Percentiles rank a stretch among this genome's conserved stretches.
phyloP scores from a whole-genome alignment of 2,113 vertebrate genomes.

The Cyanocitta stelleri region DNA sequence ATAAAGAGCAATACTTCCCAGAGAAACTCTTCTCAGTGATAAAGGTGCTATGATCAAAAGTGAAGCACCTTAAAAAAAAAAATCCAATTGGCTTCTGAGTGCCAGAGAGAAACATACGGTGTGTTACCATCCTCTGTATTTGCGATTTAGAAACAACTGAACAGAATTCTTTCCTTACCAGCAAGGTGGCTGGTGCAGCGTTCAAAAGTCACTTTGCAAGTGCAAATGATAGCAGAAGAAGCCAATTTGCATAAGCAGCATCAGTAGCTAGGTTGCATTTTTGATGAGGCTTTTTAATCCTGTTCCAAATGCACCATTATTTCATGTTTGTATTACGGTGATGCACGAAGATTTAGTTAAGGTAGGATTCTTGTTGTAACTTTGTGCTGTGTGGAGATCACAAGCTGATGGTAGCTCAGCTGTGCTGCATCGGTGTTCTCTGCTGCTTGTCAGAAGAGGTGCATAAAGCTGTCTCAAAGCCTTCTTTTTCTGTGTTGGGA shows the following conservation, averaged over 20 bases:
- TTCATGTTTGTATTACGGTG: neutral
- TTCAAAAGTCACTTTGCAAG: neutral
- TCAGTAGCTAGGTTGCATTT: neutral
- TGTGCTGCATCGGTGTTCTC: neutral
- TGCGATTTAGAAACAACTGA: neutral
- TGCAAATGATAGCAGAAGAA: neutral
- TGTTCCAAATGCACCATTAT: neutral
- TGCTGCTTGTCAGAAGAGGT: neutral
- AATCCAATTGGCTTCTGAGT: neutral
- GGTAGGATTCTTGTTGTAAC: neutral
- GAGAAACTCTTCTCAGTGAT: neutral
- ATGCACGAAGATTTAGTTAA: neutral
- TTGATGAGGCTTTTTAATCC: neutral
- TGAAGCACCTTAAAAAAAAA: neutral
- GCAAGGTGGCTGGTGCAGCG: neutral
- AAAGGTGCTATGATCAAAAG: neutral
- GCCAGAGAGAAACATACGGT: neutral
- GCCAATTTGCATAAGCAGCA: neutral
- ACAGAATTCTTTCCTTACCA: neutral
- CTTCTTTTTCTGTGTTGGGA: neutral
- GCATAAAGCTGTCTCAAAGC: neutral
- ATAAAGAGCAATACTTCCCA: neutral
- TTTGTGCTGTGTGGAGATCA: rapidly evolving
- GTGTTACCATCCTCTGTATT: neutral
- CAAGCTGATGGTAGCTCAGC: neutral